Conservation (phyloP, 2,888 invertebrate species). For the Drosophila leonis region DNA sequence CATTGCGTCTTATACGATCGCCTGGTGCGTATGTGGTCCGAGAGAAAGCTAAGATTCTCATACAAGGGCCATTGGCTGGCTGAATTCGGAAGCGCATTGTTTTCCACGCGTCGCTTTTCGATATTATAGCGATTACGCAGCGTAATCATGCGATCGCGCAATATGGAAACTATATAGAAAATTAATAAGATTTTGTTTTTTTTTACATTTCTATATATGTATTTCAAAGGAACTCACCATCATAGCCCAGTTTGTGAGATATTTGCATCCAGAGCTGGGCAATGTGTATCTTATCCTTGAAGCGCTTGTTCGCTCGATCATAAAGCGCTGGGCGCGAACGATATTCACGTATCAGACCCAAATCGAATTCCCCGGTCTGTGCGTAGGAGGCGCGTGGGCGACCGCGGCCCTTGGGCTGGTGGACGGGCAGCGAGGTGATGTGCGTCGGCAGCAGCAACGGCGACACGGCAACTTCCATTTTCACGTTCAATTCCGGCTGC, state of each 20-base stretch:
- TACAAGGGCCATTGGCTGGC: conserved; percentile 84
- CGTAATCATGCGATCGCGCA: conserved; percentile 85
- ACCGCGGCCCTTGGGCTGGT: conserved; percentile 69
- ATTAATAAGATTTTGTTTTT: not conserved
- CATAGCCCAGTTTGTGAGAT: conserved; percentile 84
- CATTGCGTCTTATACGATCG: conserved; percentile 81
- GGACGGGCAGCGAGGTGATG: conserved; percentile 4
- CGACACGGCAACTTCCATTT: conserved; percentile 43
- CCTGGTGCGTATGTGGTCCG: conserved; percentile 84
- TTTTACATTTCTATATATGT: not conserved
- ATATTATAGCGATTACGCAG: conserved; percentile 85
- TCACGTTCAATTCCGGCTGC: not conserved
- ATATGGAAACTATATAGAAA: conserved; percentile 73
- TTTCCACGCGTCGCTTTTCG: conserved; percentile 85
- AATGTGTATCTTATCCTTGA: conserved; percentile 83
- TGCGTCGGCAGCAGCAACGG: conserved; percentile 38
- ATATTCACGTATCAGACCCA: conserved; percentile 84
- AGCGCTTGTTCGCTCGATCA: conserved; percentile 83
- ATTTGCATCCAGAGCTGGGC: conserved; percentile 84
- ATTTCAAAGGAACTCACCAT: conserved; percentile 72
- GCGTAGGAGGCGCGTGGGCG: conserved; percentile 79
- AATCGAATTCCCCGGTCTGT: conserved; percentile 85
- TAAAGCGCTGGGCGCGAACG: conserved; percentile 84
- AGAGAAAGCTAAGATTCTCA: conserved; percentile 83
- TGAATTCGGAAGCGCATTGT: conserved; percentile 61